phyloP scores from a whole-genome alignment of 2,888 invertebrate species.

The Microplitis manilae region DNA sequence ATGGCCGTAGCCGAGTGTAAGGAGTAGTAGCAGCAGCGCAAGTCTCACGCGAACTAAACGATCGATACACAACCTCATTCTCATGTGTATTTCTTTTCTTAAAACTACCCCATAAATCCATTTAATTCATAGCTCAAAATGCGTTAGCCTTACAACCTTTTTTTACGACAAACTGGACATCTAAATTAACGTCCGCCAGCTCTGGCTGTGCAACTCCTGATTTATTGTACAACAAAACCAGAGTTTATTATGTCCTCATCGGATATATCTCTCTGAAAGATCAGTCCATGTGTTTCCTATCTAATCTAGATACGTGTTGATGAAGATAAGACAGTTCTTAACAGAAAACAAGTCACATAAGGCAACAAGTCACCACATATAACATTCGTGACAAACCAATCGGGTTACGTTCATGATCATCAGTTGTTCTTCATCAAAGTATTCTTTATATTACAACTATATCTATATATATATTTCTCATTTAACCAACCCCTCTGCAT shows the following conservation, averaged over 20 bases:
- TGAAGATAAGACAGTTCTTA: constrained; percentile 15
- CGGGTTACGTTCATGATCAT: constrained; percentile 22
- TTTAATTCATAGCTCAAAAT: neutral
- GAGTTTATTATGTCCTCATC: constrained; percentile 46
- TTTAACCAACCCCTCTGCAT: neutral
- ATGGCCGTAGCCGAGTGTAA: constrained; percentile 13
- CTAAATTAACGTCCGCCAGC: constrained; percentile 22
- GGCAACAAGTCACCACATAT: constrained; percentile 24
- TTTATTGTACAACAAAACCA: neutral
- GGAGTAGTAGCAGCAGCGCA: constrained; percentile 61
- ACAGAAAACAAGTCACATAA: constrained; percentile 22
- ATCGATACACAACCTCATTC: constrained; percentile 28
- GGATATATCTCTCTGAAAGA: constrained; percentile 39
- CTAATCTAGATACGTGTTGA: constrained; percentile 43
- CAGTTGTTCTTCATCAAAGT: neutral
- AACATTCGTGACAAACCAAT: constrained; percentile 32
- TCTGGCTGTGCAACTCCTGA: neutral
- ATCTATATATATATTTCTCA: no score
- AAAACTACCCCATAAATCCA: neutral
- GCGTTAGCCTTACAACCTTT: no score
- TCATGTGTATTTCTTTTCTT: constrained; percentile 8
- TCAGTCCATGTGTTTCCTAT: constrained; percentile 47
- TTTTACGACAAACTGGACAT: neutral
- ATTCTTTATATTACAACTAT: neutral
- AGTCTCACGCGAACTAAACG: constrained; percentile 59